Evolutionary conservation across 1,140 invertebrate genomes (phyloP), one percentile per base, ranked within the genome.

Genomic region (Caerostris darwini): DNA sequence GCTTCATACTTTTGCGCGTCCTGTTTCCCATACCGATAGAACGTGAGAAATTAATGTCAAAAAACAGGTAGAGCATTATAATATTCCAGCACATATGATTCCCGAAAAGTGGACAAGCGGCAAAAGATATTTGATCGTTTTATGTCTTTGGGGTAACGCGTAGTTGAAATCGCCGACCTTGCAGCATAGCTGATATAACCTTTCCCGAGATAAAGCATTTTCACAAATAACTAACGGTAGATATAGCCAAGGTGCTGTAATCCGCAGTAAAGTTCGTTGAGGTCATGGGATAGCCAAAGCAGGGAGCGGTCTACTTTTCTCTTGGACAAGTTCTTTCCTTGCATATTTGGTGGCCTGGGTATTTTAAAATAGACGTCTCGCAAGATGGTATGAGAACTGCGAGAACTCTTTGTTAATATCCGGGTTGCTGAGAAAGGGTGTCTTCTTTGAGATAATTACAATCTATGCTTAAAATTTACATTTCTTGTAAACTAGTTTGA

Each of bases 181-280:
- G 34, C 14, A 67, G n/a, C 59, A 19, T 54, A 67, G 87, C 53
- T 89, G 64, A 67, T 89, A 89, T 89, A 89, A 89, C 87, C 87
- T 89, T 89, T 69, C 53, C 53, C 12, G n/a, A 77, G 71, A 77
- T 53, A 50, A 34, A 69, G 10, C 64, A 69, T 89, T 89, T 53
- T 50, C 87, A 59, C 87, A 89, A 89, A 89, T 89, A 89, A 53
- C 87, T 17, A 89, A 67, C 87, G 64, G 64, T 89, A 54, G 64
- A 53, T 53, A 89, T 69, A 89, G 64, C 54, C 87, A n/a, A 89
- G 87, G 64, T 89, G 87, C 61, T 89, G 87, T 89, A 89, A 89
- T 89, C 64, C 87, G 87, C 64, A 71, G 56, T 14, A 10, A 69
- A 34, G 87, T 89, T 34, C 87, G 56, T 71, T 71, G 53, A 56